Conservation (phyloP, 37 sponge, comb jelly and placozoan species). For the Oscarella lobularis region DNA sequence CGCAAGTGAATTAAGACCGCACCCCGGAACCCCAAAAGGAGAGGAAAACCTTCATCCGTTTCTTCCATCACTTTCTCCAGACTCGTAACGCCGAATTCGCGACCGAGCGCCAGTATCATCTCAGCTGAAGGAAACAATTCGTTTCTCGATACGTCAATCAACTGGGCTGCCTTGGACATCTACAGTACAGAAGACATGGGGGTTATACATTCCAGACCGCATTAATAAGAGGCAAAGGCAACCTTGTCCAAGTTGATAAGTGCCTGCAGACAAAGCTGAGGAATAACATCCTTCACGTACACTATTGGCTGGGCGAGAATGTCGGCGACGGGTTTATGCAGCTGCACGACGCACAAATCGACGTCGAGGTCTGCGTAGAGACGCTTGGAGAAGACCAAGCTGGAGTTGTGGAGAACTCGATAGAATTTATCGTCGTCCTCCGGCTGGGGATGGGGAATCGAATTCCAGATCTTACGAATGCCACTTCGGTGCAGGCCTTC, state of each 20-base stretch:
- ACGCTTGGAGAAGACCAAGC: constrained; percentile 51
- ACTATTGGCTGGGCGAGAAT: constrained; percentile 38
- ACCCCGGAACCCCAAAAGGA: too few species aligned
- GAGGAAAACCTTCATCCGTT: too few species aligned
- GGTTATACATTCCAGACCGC: neutral
- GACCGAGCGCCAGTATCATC: neutral
- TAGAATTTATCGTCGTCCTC: constrained; percentile 14
- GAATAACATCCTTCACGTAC: constrained; percentile 38
- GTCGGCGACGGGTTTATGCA: constrained; percentile 37
- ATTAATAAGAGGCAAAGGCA: too few species aligned
- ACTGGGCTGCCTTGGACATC: neutral
- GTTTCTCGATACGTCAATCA: neutral
- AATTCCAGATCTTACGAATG: constrained; percentile 45
- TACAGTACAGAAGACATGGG: neutral
- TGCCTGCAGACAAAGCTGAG: constrained; percentile 33
- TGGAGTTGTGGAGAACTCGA: constrained; percentile 65
- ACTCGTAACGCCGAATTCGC: constrained; percentile 4
- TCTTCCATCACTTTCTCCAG: neutral
- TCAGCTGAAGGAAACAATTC: neutral
- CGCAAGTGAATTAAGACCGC: too few species aligned
- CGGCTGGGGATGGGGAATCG: constrained; percentile 31
- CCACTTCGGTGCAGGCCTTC: constrained; percentile 56
- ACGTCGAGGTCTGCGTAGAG: constrained; percentile 64
- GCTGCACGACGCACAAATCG: constrained; percentile 41
- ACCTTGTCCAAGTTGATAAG: constrained; percentile 51